These are phyloP conservation scores for Phyllotreta cruciferae DNA, from an alignment of 2,888 invertebrate genomes.

Conservation along the genomic window DNA sequence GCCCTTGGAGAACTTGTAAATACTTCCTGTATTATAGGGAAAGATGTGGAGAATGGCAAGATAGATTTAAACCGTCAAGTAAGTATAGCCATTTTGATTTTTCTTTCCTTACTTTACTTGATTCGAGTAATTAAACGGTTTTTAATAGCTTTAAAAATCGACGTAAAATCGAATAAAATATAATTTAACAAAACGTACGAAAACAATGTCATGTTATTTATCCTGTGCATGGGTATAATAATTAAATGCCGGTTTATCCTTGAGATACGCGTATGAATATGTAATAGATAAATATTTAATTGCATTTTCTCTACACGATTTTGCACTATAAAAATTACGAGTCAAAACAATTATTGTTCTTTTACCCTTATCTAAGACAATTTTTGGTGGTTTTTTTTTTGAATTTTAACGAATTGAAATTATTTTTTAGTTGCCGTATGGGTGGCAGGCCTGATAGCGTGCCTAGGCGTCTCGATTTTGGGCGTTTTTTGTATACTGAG, in stretches of 20 bases:
- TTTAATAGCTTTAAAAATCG: background rate
- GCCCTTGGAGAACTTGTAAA: conserved; percentile 88
- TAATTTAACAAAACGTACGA: no score
- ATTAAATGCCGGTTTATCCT: no score
- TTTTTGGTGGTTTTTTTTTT: background rate
- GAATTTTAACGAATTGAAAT: no score
- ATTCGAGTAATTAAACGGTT: background rate
- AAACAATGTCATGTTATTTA: no score
- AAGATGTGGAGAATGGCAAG: conserved; percentile 76
- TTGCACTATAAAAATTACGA: no score
- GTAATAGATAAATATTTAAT: no score
- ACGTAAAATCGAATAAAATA: background rate
- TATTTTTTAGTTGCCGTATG: conserved; percentile 75
- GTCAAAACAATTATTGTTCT: background rate
- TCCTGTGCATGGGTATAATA: no score
- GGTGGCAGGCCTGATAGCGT: conserved; percentile 81
- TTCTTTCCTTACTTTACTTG: no score
- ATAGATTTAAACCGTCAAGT: conserved; percentile 81
- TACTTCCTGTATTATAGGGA: conserved; percentile 80
- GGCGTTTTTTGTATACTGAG: conserved; percentile 81
- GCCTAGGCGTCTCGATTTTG: conserved; percentile 75
- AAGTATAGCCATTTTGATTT: conserved; percentile 58
- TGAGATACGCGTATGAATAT: no score
- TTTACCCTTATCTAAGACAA: background rate
- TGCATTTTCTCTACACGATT: no score